Evolutionary conservation across 2,797 vertebrate genomes (phyloP), one percentile per base, ranked within the genome.

Genomic region (Parauchenoglanis punctatus): DNA sequence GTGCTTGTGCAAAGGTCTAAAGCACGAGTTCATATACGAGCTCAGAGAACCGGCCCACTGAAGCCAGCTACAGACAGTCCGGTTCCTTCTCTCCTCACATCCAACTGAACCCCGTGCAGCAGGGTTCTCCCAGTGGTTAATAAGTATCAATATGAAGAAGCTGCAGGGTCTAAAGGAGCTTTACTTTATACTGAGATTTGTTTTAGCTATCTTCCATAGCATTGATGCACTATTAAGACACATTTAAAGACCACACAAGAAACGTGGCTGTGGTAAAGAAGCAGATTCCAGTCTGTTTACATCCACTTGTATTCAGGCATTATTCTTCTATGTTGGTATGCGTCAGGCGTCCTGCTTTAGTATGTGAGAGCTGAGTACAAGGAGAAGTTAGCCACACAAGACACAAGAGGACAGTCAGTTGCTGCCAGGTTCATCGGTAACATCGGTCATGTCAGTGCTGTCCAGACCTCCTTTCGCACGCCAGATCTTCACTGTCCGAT

Each of bases 401-500:
- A 89, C 76, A 28, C 78, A 85, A 17, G 68, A 84, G 12, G 40
- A 49, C 28, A 85, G 40, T 95, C 92, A 95, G 93, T 90, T 95
- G 89, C 93, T 94, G 70, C 93, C 93, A 82, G 92, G 93, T 80
- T 96, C 95, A 5, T 96, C 95, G 0, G 77, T 87, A 44, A 90
- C 92, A 87, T 95, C 95, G 0, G 65, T 31, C 44, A 70, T 31
- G 52, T 96, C 95, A 10, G 90, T 90, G 92, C 89, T 89, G 88
- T 99, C 98, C 81, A 97, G 93, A 59, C 95, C 90, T 25, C 95
- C 96, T 25, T 96, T 96, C 17, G 96, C 96, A 83, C 97, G 97
- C 98, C 98, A 99, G 93, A 99, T 98, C 95, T 97, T 97, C 94
- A 99, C 98, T 0, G 98, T 99, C 70, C 97, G 97, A 93, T 99